phyloP scores from a whole-genome alignment of 2,113 vertebrate genomes.

The Rhinichthys klamathensis region DNA sequence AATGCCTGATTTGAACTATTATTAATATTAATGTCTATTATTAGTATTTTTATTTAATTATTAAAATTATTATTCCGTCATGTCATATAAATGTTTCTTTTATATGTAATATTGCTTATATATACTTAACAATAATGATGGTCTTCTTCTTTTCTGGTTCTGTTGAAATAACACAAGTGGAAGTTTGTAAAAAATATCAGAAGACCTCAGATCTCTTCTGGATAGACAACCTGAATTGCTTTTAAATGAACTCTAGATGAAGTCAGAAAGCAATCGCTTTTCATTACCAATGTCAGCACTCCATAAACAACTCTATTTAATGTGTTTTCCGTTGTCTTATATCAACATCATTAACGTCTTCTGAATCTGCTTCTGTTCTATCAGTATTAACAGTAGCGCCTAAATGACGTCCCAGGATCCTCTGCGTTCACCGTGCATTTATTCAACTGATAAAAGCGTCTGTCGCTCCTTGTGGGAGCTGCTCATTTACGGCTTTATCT shows the following conservation, averaged over 20 bases:
- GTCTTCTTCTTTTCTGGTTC: background rate
- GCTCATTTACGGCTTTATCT: background rate
- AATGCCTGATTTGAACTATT: background rate
- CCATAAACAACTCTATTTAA: slow-evolving; percentile 13
- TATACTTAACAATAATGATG: no score
- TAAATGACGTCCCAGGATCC: background rate
- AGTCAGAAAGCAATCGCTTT: slow-evolving; percentile 1
- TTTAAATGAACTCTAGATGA: background rate
- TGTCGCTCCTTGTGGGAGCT: background rate
- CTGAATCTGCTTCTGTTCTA: background rate
- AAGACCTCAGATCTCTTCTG: background rate
- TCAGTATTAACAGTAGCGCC: background rate
- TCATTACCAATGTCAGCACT: background rate
- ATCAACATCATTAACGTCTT: background rate
- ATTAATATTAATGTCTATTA: background rate
- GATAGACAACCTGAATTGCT: background rate
- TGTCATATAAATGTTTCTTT: background rate
- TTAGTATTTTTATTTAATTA: background rate
- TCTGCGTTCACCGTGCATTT: background rate
- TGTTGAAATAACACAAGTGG: background rate
- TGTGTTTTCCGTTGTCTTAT: background rate
- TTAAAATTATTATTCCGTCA: background rate
- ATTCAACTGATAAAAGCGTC: background rate
- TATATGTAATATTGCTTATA: background rate
- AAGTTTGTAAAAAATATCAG: background rate